phyloP scores from a whole-genome alignment of 2,113 vertebrate genomes.

The Oreocharis arfaki region DNA sequence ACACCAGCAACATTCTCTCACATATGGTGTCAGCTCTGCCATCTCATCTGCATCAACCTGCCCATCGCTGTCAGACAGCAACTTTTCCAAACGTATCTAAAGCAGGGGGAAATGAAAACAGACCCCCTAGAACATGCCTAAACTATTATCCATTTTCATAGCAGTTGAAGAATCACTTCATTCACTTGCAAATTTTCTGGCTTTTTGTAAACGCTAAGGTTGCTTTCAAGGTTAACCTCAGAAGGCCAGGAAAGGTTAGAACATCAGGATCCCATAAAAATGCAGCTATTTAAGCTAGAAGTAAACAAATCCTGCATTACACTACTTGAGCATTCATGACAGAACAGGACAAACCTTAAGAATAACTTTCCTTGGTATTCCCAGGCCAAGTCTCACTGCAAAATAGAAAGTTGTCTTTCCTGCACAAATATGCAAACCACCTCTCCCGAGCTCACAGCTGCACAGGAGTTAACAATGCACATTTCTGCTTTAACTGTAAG shows the following conservation, averaged over 20 bases:
- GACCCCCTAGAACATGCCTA: neutral
- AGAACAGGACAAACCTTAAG: neutral
- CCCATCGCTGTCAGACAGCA: neutral
- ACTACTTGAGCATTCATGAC: neutral
- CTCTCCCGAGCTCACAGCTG: neutral
- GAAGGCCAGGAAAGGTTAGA: neutral
- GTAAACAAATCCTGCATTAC: neutral
- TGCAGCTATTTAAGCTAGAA: neutral
- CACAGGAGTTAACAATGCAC: neutral
- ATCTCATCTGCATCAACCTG: neutral
- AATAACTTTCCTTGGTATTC: neutral
- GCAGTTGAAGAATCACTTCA: neutral
- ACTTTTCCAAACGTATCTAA: neutral
- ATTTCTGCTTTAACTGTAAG: neutral
- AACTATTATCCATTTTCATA: neutral
- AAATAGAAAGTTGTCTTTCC: neutral
- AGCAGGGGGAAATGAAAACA: neutral
- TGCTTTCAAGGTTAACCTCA: neutral
- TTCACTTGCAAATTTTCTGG: neutral
- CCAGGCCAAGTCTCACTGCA: neutral
- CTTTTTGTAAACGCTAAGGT: neutral
- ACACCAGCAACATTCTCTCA: neutral
- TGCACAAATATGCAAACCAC: neutral
- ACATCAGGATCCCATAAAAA: neutral
- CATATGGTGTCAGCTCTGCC: neutral